Percentiles rank a stretch among this genome's conserved stretches.
These are phyloP conservation scores for Lutjanus campechanus DNA, from an alignment of 2,797 vertebrate species.

Conservation along the genomic window DNA sequence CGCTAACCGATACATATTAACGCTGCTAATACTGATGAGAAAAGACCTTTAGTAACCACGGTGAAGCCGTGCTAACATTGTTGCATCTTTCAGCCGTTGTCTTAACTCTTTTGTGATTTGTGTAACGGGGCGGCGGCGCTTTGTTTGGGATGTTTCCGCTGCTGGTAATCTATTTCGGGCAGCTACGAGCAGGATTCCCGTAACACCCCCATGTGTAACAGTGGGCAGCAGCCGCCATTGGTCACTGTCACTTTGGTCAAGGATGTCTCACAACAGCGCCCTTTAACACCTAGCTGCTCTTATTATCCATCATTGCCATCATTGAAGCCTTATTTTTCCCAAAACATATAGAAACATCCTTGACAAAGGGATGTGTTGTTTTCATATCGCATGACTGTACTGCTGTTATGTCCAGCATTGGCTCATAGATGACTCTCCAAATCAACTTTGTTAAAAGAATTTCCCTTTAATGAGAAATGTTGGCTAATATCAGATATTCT, in stretches of 20 bases:
- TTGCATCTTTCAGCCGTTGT: background rate
- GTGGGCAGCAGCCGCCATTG: conserved; percentile 66
- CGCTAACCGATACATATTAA: background rate
- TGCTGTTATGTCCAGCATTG: background rate
- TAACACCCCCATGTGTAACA: conserved; percentile 53
- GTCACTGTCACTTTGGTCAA: conserved; percentile 37
- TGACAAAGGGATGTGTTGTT: background rate
- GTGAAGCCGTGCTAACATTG: background rate
- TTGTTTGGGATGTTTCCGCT: conserved; percentile 49
- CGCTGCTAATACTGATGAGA: background rate
- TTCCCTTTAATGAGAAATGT: background rate
- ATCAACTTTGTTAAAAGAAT: background rate
- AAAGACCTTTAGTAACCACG: background rate
- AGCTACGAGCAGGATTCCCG: conserved; percentile 46
- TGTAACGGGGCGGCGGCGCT: conserved; percentile 54
- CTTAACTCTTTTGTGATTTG: accelerated
- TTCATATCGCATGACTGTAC: background rate
- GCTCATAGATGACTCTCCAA: background rate
- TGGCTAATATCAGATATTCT: background rate
- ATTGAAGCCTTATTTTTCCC: background rate
- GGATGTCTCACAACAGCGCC: conserved; percentile 29
- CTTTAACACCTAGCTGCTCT: background rate
- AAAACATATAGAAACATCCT: background rate
- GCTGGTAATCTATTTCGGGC: conserved; percentile 60
- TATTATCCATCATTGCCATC: no score